Conservation (phyloP, 2,888 invertebrate species). For the Noctua janthe region DNA sequence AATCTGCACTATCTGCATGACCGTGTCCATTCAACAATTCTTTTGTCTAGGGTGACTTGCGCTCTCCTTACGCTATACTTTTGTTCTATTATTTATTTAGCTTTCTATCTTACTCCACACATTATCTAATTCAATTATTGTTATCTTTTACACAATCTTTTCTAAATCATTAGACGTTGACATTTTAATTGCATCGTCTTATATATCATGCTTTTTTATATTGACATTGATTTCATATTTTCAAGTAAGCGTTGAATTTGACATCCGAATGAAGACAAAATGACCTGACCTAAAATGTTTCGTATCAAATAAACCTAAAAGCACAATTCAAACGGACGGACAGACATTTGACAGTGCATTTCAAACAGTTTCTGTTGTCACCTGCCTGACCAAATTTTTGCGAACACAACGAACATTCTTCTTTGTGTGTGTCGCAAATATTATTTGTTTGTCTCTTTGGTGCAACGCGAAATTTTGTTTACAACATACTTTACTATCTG, state of each 20-base stretch:
- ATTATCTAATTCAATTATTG: constrained; percentile 63
- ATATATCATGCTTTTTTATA: background rate
- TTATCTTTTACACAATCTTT: constrained; percentile 30
- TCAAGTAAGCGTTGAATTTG: background rate
- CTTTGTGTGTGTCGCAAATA: constrained; percentile 39
- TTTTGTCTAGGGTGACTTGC: constrained; percentile 82
- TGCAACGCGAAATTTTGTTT: constrained; percentile 46
- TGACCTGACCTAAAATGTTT: background rate
- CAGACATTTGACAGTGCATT: constrained; percentile 29
- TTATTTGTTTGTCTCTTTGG: constrained; percentile 46
- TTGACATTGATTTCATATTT: background rate
- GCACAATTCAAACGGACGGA: constrained; percentile 10
- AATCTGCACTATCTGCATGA: constrained; percentile 70
- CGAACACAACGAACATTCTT: constrained; percentile 24
- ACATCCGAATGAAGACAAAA: background rate
- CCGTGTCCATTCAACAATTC: constrained; percentile 75
- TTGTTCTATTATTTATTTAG: constrained; percentile 68
- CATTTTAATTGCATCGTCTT: constrained; percentile 8
- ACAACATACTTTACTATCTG: constrained; percentile 47
- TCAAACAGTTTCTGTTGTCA: constrained; percentile 25
- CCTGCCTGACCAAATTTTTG: constrained; percentile 26
- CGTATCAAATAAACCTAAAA: constrained; percentile 12
- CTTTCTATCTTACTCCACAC: constrained; percentile 65
- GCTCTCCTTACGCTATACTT: constrained; percentile 69
- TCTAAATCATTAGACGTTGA: constrained; percentile 1